Evolutionary conservation across 2,113 vertebrate genomes (phyloP).

Genomic region (Centrocercus urophasianus): DNA sequence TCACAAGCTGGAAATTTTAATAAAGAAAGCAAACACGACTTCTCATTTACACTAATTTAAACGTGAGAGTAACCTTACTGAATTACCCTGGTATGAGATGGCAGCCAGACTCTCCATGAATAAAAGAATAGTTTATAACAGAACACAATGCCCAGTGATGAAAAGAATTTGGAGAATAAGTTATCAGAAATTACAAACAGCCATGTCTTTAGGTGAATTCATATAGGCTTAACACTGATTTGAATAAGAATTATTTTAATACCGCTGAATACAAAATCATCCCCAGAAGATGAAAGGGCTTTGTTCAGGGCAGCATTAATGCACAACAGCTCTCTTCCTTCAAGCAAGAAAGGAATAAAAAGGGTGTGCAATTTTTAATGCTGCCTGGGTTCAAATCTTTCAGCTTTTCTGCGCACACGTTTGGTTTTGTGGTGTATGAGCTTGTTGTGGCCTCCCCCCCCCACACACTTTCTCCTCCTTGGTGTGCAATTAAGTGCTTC

Average conservation of each 20-base stretch:
- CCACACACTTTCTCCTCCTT: neutral
- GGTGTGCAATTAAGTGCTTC: slow-evolving; percentile 45
- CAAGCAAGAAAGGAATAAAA: neutral
- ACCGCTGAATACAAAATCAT: neutral
- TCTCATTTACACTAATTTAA: neutral
- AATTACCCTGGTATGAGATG: neutral
- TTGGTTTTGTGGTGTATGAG: neutral
- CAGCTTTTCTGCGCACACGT: neutral
- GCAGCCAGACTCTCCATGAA: neutral
- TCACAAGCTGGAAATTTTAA: neutral
- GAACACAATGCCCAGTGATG: neutral
- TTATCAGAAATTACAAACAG: neutral
- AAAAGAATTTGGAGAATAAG: neutral
- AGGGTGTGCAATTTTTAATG: neutral
- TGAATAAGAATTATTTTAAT: slow-evolving; percentile 2
- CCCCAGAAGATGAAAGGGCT: neutral
- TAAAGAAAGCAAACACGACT: neutral
- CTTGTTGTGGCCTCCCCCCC: neutral
- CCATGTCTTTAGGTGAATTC: neutral
- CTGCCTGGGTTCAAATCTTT: neutral
- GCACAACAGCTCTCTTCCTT: neutral
- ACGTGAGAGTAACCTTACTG: neutral
- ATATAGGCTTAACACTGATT: neutral
- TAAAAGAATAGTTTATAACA: neutral
- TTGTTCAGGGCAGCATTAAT: neutral